These are phyloP conservation scores for Tiphia femorata DNA, from an alignment of 2,888 invertebrate genomes.

Conservation along the genomic window DNA sequence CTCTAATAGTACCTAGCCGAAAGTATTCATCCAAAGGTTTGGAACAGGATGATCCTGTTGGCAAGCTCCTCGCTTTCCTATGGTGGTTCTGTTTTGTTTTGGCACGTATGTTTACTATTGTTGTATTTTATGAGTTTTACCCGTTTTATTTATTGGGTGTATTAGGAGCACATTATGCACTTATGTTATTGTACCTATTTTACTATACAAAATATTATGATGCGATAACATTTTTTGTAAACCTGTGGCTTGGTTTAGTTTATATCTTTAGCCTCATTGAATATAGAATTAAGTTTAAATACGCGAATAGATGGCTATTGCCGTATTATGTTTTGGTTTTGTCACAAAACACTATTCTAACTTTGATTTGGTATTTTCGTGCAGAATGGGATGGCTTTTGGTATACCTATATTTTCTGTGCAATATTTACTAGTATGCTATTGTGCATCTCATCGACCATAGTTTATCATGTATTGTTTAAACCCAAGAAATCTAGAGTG, in stretches of 20 bases:
- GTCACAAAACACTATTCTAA: slow-evolving; percentile 77
- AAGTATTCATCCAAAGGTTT: slow-evolving; percentile 73
- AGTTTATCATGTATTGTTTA: slow-evolving; percentile 57
- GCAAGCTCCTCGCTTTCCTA: slow-evolving; percentile 77
- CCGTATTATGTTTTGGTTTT: slow-evolving; percentile 78
- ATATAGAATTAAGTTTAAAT: slow-evolving; percentile 83
- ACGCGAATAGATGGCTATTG: slow-evolving; percentile 78
- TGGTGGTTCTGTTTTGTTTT: slow-evolving; percentile 84
- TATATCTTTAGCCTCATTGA: slow-evolving; percentile 84
- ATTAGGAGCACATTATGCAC: slow-evolving; percentile 77
- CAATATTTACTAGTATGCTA: slow-evolving; percentile 72
- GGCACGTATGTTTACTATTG: slow-evolving; percentile 79
- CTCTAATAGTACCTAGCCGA: slow-evolving; percentile 52
- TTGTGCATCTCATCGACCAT: slow-evolving; percentile 57
- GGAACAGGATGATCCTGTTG: slow-evolving; percentile 81
- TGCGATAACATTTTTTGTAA: slow-evolving; percentile 58
- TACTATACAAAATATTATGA: slow-evolving; percentile 78
- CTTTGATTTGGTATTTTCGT: slow-evolving; percentile 77
- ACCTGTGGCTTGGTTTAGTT: slow-evolving; percentile 78
- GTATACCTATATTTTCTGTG: slow-evolving; percentile 76
- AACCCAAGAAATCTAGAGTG: slow-evolving; percentile 61
- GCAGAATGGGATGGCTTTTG: slow-evolving; percentile 77
- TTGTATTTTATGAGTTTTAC: slow-evolving; percentile 79
- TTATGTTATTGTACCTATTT: slow-evolving; percentile 77
- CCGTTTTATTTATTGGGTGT: slow-evolving; percentile 65